Percentiles rank a stretch among this genome's conserved stretches.
Evolutionary conservation across 2,888 invertebrate genomes (phyloP).

Genomic region (Linyphia triangularis): DNA sequence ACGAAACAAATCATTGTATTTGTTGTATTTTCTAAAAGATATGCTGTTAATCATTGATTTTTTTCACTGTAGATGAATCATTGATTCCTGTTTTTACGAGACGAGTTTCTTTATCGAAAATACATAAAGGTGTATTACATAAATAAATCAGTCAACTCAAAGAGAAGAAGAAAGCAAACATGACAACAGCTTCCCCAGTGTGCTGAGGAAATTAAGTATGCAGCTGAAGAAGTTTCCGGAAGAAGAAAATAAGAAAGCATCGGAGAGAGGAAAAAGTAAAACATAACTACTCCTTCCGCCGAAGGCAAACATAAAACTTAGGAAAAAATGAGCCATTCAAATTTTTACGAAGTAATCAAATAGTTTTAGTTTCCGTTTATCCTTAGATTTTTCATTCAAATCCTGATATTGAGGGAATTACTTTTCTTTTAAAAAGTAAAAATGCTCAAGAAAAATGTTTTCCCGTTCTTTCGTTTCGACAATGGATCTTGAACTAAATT

Average conservation of each 20-base stretch:
- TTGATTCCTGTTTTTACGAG: constrained; percentile 39
- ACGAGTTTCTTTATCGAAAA: constrained; percentile 58
- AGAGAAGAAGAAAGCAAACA: constrained; percentile 56
- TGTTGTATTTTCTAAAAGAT: neutral
- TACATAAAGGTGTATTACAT: constrained; percentile 62
- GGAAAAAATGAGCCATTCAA: constrained; percentile 63
- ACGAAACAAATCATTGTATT: neutral
- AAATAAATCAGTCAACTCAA: constrained; percentile 63
- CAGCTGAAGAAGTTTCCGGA: constrained; percentile 32
- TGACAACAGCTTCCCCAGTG: constrained; percentile 40
- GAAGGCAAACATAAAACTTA: constrained; percentile 61
- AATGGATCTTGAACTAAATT: constrained; percentile 66
- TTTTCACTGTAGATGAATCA: constrained; percentile 41
- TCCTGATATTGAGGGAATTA: constrained; percentile 66
- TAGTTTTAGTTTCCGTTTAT: constrained; percentile 71
- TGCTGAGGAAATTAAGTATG: constrained; percentile 63
- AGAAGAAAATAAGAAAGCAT: constrained; percentile 52
- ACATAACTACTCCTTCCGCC: constrained; percentile 45
- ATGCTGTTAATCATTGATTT: neutral
- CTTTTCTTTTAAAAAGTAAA: constrained; percentile 58
- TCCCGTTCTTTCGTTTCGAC: constrained; percentile 27
- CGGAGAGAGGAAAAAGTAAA: constrained; percentile 16
- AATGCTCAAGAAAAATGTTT: constrained; percentile 31
- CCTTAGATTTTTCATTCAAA: constrained; percentile 65
- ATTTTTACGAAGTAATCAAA: constrained; percentile 72